These are phyloP conservation scores for Notoglanidium macrostoma DNA, from an alignment of 2,797 vertebrate species.

Conservation along the genomic window DNA sequence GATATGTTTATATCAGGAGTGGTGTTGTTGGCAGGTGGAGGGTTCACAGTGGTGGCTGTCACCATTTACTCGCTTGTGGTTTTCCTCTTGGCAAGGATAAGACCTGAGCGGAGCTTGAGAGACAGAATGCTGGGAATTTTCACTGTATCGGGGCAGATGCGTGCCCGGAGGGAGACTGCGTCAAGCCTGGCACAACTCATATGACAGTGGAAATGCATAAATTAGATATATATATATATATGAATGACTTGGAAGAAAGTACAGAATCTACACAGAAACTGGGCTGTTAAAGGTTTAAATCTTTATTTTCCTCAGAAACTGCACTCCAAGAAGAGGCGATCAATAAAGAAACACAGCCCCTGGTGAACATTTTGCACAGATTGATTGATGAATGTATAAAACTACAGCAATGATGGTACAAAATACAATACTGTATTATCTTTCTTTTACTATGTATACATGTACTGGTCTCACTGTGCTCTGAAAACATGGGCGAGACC, in stretches of 20 bases:
- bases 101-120: slow-evolving; percentile 68
- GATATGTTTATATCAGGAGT: slow-evolving; percentile 93
- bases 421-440: slow-evolving; percentile 31
- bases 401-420: slow-evolving; percentile 24
- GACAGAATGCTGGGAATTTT: slow-evolving; percentile 79
- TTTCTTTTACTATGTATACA: neutral
- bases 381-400: slow-evolving; percentile 49
- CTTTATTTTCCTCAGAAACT: slow-evolving; percentile 21
- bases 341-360: slow-evolving; percentile 28
- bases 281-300: neutral
- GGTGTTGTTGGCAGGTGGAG: slow-evolving; percentile 81
- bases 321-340: slow-evolving; percentile 11
- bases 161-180: slow-evolving; percentile 82
- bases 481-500: neutral
- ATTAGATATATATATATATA: neutral
- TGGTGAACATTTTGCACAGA: slow-evolving; percentile 43
- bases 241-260: slow-evolving; percentile 6
- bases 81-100: slow-evolving; percentile 70
- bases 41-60: slow-evolving; percentile 76
- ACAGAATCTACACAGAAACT: slow-evolving; percentile 5
- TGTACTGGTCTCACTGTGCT: slow-evolving; percentile 24
- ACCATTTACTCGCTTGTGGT: slow-evolving; percentile 69
- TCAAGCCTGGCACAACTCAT: slow-evolving; percentile 95
- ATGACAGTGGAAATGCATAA: slow-evolving; percentile 65
- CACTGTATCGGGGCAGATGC: slow-evolving; percentile 86